These are phyloP conservation scores for Sus cebifrons DNA, from an alignment of 2,797 vertebrate species.

Conservation along the genomic window DNA sequence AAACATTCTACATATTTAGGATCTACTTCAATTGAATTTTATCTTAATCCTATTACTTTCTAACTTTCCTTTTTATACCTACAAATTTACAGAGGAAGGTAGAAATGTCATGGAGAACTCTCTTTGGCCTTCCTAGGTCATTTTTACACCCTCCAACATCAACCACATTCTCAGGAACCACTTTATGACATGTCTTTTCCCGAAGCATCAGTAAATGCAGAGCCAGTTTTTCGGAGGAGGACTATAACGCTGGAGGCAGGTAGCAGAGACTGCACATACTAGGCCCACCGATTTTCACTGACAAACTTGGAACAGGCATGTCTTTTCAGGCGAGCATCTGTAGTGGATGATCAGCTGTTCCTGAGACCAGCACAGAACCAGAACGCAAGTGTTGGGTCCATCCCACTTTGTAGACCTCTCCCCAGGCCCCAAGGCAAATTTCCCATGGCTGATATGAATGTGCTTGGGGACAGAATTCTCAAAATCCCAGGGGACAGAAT, in stretches of 20 bases:
- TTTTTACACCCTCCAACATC: neutral
- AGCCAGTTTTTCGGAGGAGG: neutral
- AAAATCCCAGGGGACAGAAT: constrained; percentile 14
- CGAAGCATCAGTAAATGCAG: neutral
- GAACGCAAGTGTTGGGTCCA: neutral
- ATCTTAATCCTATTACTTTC: constrained; percentile 8
- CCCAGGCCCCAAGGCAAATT: neutral
- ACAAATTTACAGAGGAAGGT: neutral
- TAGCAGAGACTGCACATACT: neutral
- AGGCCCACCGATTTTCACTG: neutral
- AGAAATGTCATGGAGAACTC: neutral
- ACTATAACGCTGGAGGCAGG: neutral
- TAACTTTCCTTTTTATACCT: neutral
- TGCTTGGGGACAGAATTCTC: neutral
- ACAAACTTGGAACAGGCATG: neutral
- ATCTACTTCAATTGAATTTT: constrained; percentile 36
- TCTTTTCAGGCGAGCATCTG: neutral
- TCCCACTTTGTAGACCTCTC: neutral
- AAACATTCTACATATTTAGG: neutral
- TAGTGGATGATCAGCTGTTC: neutral
- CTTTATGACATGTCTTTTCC: neutral
- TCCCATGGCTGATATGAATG: neutral
- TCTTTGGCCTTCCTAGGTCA: neutral
- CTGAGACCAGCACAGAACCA: neutral
- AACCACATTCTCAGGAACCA: neutral